A percentile compares a stretch with the other conserved stretches of the same genome.
Evolutionary conservation across 2,113 vertebrate species (phyloP).

Genomic region (Ptyas mucosa): DNA sequence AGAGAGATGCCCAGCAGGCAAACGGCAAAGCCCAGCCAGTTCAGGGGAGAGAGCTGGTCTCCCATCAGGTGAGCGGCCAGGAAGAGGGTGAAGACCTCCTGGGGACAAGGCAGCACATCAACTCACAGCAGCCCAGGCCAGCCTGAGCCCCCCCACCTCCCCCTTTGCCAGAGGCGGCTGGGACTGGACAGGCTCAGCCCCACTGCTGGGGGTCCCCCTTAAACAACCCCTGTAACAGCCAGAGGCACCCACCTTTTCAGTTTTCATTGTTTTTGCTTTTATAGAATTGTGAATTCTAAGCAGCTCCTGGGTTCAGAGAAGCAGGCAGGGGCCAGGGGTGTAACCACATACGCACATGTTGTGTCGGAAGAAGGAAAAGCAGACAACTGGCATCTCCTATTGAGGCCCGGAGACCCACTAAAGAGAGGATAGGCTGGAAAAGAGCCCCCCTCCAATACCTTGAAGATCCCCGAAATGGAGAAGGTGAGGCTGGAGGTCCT

Average conservation of each 20-base stretch:
- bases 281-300: background rate
- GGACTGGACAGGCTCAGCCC: background rate
- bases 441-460: conserved; percentile 71
- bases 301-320: background rate
- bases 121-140: background rate
- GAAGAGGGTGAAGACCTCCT: conserved; percentile 90
- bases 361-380: background rate
- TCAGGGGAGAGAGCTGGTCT: conserved; percentile 79
- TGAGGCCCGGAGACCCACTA: background rate
- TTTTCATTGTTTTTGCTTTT: background rate
- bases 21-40: conserved; percentile 90
- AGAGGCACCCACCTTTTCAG: background rate
- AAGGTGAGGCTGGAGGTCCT: conserved; percentile 91
- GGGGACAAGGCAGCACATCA: conserved; percentile 5
- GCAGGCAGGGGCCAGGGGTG: too few relatives aligned
- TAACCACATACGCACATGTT: background rate
- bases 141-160: background rate
- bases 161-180: background rate
- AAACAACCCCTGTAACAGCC: too few relatives aligned
- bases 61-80: conserved; percentile 82
- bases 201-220: background rate
- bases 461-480: conserved; percentile 93
- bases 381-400: background rate
- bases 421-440: background rate
- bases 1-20: conserved; percentile 89